phyloP scores from a whole-genome alignment of 2,888 invertebrate species.

The Sceliomorpha sp. region DNA sequence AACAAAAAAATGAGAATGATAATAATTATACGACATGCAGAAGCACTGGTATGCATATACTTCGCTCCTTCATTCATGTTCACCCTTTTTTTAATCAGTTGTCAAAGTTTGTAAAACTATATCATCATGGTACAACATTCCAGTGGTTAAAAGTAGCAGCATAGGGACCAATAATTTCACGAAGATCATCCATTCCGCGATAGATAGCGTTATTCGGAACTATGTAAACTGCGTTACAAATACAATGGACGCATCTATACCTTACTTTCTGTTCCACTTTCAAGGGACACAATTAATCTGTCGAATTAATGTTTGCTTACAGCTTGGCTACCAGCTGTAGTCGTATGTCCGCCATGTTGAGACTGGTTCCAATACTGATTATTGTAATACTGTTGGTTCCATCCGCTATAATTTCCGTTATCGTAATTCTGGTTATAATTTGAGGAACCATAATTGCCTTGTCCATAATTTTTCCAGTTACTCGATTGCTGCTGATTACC shows the following conservation, averaged over 20 bases:
- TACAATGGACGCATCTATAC: conserved; percentile 58
- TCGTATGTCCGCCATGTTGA: conserved; percentile 69
- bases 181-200: neutral
- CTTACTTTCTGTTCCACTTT: conserved; percentile 72
- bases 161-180: conserved; percentile 1
- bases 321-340: conserved; percentile 71
- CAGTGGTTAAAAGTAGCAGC: too few species aligned
- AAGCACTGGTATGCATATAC: too few species aligned
- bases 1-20: neutral
- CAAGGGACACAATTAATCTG: conserved; percentile 63
- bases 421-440: conserved; percentile 70
- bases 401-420: conserved; percentile 75
- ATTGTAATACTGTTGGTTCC: conserved; percentile 78
- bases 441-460: conserved; percentile 59
- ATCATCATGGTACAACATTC: too few species aligned
- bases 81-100: neutral
- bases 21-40: neutral
- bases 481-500: conserved; percentile 64
- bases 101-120: neutral
- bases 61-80: too few species aligned
- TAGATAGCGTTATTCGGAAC: conserved; percentile 1
- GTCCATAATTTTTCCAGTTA: conserved; percentile 73
- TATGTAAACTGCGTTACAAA: conserved; percentile 19
- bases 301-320: conserved; percentile 75
- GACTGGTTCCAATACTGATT: conserved; percentile 77